Percentiles rank a stretch among this genome's conserved stretches.
Conservation (phyloP, 2,888 invertebrate species). For the Eueremaeus valkanovi region DNA sequence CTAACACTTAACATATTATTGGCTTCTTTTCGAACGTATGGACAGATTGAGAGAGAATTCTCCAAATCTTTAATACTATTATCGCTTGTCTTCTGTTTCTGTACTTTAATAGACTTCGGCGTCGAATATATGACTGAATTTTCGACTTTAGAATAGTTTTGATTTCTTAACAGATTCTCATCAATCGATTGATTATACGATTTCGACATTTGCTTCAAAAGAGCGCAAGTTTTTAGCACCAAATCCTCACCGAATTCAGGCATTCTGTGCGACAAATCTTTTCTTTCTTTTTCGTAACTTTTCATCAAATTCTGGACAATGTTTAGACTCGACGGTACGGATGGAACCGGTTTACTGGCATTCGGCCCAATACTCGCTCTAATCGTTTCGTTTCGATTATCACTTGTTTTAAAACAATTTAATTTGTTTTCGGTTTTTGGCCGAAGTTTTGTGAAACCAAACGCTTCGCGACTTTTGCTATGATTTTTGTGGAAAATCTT, state of each 20-base stretch:
- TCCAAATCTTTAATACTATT: neutral
- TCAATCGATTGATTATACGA: neutral
- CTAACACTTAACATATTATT: neutral
- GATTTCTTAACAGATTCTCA: neutral
- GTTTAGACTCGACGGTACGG: neutral
- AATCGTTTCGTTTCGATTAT: neutral
- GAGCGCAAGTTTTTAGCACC: neutral
- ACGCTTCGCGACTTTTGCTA: neutral
- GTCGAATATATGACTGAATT: neutral
- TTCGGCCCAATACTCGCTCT: neutral
- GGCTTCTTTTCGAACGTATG: neutral
- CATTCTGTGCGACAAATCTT: neutral
- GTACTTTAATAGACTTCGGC: neutral
- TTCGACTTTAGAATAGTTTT: neutral
- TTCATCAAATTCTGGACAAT: constrained; percentile 14
- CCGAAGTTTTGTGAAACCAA: neutral
- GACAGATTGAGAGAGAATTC: neutral
- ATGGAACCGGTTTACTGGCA: neutral
- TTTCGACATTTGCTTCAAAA: neutral
- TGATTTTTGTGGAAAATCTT: neutral
- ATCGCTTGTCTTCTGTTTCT: neutral
- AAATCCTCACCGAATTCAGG: neutral
- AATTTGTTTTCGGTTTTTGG: neutral
- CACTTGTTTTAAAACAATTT: neutral
- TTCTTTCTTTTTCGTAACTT: neutral